These are phyloP conservation scores for Melanostigma gelatinosum DNA, from an alignment of 2,113 vertebrate genomes.

Conservation along the genomic window DNA sequence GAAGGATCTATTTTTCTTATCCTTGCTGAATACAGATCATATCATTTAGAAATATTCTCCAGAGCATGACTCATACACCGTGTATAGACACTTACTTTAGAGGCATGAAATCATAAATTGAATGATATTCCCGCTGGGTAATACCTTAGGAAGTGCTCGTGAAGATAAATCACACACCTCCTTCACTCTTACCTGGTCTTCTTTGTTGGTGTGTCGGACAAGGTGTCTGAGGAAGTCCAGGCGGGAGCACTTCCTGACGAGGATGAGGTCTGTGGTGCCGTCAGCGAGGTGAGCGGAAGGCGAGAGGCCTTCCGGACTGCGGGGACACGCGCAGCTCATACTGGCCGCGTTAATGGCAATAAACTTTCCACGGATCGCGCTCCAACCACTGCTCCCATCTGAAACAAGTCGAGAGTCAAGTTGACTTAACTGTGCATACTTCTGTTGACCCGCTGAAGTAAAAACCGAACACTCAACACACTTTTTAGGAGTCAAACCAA, in stretches of 20 bases:
- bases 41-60: not conserved
- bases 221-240: slow-evolving; percentile 91
- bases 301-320: slow-evolving; percentile 91
- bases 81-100: not conserved
- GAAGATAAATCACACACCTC: not conserved
- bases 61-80: not conserved
- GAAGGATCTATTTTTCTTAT: not conserved
- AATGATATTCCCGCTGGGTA: not conserved
- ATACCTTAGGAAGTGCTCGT: not conserved
- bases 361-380: slow-evolving; percentile 89
- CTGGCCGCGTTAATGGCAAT: slow-evolving; percentile 91
- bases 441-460: not conserved
- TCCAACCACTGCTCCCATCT: slow-evolving; percentile 81
- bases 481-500: not conserved
- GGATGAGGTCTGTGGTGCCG: slow-evolving; percentile 92
- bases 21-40: not conserved
- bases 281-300: slow-evolving; percentile 94
- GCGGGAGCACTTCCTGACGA: slow-evolving; percentile 93
- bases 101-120: not conserved
- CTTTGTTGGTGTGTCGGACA: slow-evolving; percentile 89
- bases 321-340: slow-evolving; percentile 96
- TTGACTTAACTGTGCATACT: not conserved
- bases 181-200: slow-evolving; percentile 85
- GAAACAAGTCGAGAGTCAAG: slow-evolving; percentile 25
- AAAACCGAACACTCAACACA: not conserved